These are phyloP conservation scores for Hippopotamyrus pictus DNA, from an alignment of 2,797 vertebrate genomes.

Conservation along the genomic window DNA sequence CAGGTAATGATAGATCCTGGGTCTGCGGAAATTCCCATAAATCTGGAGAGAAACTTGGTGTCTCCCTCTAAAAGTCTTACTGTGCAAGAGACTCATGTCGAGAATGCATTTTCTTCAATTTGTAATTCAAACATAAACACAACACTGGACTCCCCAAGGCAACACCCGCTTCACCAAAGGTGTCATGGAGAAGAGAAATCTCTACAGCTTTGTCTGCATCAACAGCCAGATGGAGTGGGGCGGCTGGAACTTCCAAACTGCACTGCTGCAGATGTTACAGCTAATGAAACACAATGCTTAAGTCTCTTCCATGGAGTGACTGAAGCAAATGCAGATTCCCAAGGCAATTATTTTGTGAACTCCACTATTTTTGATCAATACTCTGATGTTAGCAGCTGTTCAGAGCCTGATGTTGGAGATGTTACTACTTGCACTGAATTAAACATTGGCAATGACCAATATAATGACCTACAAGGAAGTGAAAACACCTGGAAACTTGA, in stretches of 20 bases:
- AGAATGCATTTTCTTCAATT: constrained; percentile 39
- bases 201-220: constrained; percentile 10
- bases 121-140: constrained; percentile 40
- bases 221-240: constrained; percentile 37
- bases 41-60: constrained; percentile 44
- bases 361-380: constrained; percentile 51
- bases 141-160: constrained; percentile 49
- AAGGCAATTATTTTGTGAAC: constrained; percentile 47
- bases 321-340: constrained; percentile 35
- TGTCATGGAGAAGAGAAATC: constrained; percentile 46
- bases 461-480: constrained; percentile 28
- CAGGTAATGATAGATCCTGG: constrained; percentile 43
- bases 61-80: constrained; percentile 49
- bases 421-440: constrained; percentile 50
- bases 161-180: constrained; percentile 42
- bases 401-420: constrained; percentile 44
- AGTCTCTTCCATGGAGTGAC: constrained; percentile 25
- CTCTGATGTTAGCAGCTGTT: constrained; percentile 63
- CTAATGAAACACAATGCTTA: constrained; percentile 36
- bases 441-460: constrained; percentile 33
- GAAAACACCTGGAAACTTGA: constrained; percentile 29
- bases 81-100: constrained; percentile 47
- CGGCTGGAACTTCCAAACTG: constrained; percentile 38
- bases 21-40: constrained; percentile 41
- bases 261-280: constrained; percentile 36